Evolutionary conservation across 1,140 invertebrate genomes (phyloP).

Genomic region (Acromyrmex charruanus): DNA sequence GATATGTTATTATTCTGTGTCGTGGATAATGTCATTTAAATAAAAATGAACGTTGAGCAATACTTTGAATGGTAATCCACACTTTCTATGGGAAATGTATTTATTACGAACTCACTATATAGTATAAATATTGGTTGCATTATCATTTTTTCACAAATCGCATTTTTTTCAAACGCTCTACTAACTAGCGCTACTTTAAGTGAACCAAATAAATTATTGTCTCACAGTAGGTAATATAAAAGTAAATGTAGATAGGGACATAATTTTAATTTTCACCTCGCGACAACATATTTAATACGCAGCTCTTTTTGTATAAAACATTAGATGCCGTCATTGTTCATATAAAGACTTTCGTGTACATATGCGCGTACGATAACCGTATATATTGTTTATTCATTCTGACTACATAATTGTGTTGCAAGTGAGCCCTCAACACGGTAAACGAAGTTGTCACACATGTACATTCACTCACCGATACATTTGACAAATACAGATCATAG

Average conservation of each 20-base stretch:
- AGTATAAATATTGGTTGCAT: slow-evolving; percentile 7
- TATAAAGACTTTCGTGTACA: slow-evolving; percentile 82
- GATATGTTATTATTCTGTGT: slow-evolving; percentile 13
- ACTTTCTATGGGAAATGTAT: background rate
- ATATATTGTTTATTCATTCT: slow-evolving; percentile 79
- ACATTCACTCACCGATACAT: slow-evolving; percentile 81
- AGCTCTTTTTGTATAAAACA: slow-evolving; percentile 79
- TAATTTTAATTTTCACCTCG: slow-evolving; percentile 70
- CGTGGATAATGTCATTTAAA: slow-evolving; percentile 21
- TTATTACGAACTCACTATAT: slow-evolving; percentile 12
- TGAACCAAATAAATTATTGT: slow-evolving; percentile 69
- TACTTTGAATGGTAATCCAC: slow-evolving; percentile 16
- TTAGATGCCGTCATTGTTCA: slow-evolving; percentile 78
- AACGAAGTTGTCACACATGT: slow-evolving; percentile 79
- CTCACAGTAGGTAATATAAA: slow-evolving; percentile 49
- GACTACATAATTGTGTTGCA: slow-evolving; percentile 80
- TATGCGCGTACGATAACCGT: slow-evolving; percentile 74
- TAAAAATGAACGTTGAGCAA: slow-evolving; percentile 18
- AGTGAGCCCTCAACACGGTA: slow-evolving; percentile 76
- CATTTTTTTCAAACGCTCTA: slow-evolving; percentile 19
- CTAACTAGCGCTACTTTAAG: slow-evolving; percentile 49
- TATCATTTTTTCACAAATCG: slow-evolving; percentile 60
- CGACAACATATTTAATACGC: slow-evolving; percentile 69
- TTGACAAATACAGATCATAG: slow-evolving; percentile 83
- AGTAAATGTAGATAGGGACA: slow-evolving; percentile 68